Conservation (phyloP, 1,140 invertebrate species). For the Drosophila nannoptera region DNA sequence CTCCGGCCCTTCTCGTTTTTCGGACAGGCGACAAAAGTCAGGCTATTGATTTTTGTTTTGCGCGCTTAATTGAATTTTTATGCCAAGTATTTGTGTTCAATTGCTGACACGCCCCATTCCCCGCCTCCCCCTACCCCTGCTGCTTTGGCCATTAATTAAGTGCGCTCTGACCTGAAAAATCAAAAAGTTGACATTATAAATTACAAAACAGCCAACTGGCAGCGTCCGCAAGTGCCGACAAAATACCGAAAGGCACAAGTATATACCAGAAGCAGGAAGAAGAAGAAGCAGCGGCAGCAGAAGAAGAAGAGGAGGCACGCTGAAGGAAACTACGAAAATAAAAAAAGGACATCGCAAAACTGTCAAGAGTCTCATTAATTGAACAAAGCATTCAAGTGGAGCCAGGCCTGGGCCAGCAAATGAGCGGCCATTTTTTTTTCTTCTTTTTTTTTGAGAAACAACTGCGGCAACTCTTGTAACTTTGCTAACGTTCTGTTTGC, state of each 20-base stretch:
- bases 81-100: constrained; percentile 67
- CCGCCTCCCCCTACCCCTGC: neutral
- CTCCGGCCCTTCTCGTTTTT: constrained; percentile 3
- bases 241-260: neutral
- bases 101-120: constrained; percentile 34
- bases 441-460: constrained; percentile 51
- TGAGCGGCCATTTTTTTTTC: constrained; percentile 72
- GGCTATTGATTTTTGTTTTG: constrained; percentile 69
- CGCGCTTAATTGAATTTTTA: constrained; percentile 70
- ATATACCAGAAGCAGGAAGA: constrained; percentile 10
- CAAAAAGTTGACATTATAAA: constrained; percentile 77
- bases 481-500: constrained; percentile 63
- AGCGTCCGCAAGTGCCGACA: constrained; percentile 42
- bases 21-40: constrained; percentile 34
- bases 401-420: constrained; percentile 42
- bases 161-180: constrained; percentile 74
- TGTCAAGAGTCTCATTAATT: constrained; percentile 79
- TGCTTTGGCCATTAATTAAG: constrained; percentile 67
- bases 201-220: constrained; percentile 64
- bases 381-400: constrained; percentile 75
- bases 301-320: no score
- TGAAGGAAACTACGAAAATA: constrained; percentile 1
- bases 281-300: neutral
- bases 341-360: constrained; percentile 53
- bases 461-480: constrained; percentile 60